Percentiles rank a stretch among this genome's conserved stretches.
phyloP scores from a whole-genome alignment of 2,888 invertebrate species.

The Sarcophaga variegata region DNA sequence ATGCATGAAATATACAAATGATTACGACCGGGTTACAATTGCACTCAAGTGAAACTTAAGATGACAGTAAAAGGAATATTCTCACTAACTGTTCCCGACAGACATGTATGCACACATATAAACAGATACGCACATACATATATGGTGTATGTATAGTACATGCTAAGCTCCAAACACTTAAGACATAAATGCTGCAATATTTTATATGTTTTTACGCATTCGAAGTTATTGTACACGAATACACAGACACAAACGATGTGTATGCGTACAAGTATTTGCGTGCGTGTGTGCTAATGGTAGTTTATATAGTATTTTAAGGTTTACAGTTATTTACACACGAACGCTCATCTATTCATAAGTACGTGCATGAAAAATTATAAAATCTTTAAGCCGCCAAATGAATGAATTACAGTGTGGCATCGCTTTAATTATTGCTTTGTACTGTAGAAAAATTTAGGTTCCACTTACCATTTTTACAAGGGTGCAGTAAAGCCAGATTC shows the following conservation, averaged over 20 bases:
- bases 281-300: not conserved
- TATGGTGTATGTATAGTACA: not conserved
- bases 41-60: conserved; percentile 68
- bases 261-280: not conserved
- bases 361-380: conserved; percentile 35
- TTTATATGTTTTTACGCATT: conserved; percentile 70
- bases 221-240: not conserved
- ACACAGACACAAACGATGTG: not conserved
- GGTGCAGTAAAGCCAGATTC: no score
- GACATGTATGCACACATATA: conserved; percentile 12
- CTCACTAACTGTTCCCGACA: conserved; percentile 53
- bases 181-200: conserved; percentile 59
- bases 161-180: conserved; percentile 50
- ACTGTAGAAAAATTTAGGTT: no score
- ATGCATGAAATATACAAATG: conserved; percentile 66
- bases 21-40: conserved; percentile 63
- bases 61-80: conserved; percentile 64
- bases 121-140: not conserved
- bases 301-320: conserved; percentile 7
- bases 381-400: conserved; percentile 61
- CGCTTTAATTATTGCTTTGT: not conserved
- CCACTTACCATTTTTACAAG: no score
- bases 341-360: conserved; percentile 21
- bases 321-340: not conserved
- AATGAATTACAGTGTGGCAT: conserved; percentile 5